Conservation (phyloP, 1,140 invertebrate species). For the Onthophagus taurus region DNA sequence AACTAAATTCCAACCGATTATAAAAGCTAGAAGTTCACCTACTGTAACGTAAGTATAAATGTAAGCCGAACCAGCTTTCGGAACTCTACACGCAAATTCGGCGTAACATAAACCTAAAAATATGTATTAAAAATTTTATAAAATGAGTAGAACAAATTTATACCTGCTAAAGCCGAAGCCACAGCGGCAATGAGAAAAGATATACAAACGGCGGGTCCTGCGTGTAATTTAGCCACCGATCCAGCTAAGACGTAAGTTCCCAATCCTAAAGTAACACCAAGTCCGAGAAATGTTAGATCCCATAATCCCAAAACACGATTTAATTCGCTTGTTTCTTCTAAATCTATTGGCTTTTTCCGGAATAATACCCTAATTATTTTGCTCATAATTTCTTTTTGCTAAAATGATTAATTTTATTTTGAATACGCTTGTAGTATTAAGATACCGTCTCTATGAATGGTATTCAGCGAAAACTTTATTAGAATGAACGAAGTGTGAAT, state of each 20-base stretch:
- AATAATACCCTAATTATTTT: no score
- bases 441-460: no score
- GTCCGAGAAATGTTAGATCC: conserved; percentile 72
- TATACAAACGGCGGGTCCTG: conserved; percentile 78
- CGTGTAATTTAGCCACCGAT: conserved; percentile 72
- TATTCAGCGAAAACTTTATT: no score
- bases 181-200: conserved; percentile 86
- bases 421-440: no score
- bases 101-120: conserved; percentile 70
- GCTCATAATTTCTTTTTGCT: no score
- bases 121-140: conserved; percentile 18
- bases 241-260: conserved; percentile 89
- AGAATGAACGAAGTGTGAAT: no score
- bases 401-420: no score
- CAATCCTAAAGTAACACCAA: conserved; percentile 82
- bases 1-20: conserved; percentile 83
- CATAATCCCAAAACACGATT: conserved; percentile 63
- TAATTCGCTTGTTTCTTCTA: conserved; percentile 48
- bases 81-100: conserved; percentile 78
- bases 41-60: conserved; percentile 83
- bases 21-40: conserved; percentile 72
- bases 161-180: conserved; percentile 80
- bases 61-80: conserved; percentile 78
- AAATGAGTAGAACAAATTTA: conserved; percentile 13
- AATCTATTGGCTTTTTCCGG: conserved; percentile 33